Percentiles rank a stretch among this genome's conserved stretches.
Evolutionary conservation across 1,140 invertebrate species (phyloP).

Genomic region (Orius insidiosus): DNA sequence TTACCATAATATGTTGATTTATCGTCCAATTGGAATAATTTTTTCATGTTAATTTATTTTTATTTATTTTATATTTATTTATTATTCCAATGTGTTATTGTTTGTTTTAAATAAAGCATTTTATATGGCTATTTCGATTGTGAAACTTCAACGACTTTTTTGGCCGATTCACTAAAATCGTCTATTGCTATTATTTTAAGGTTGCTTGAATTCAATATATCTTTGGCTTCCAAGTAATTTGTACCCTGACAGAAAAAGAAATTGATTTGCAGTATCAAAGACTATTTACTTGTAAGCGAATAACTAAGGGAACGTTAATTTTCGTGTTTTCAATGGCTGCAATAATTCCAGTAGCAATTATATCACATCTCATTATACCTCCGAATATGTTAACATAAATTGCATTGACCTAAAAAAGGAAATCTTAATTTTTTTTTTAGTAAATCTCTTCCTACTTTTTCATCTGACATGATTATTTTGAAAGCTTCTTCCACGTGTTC

Average conservation of each 20-base stretch:
- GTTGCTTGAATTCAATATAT: conserved; percentile 60
- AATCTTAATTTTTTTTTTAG: conserved; percentile 9
- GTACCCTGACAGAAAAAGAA: conserved; percentile 37
- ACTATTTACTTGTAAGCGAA: conserved; percentile 45
- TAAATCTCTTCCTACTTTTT: conserved; percentile 12
- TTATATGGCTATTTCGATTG: too few relatives aligned
- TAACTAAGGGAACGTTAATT: conserved; percentile 72
- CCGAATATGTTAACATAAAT: conserved; percentile 97
- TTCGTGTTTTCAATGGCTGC: conserved; percentile 64
- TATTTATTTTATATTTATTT: too few relatives aligned
- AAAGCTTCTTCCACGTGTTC: conserved; percentile 55
- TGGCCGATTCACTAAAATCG: conserved; percentile 78
- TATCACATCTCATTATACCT: conserved; percentile 95
- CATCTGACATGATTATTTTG: conserved; percentile 37
- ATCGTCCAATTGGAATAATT: too few relatives aligned
- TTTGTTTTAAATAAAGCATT: too few relatives aligned
- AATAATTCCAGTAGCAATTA: conserved; percentile 86
- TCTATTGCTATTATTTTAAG: conserved; percentile 60
- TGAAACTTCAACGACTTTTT: too few relatives aligned
- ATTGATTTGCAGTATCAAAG: too few relatives aligned
- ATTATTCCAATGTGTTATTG: too few relatives aligned
- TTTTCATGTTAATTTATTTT: too few relatives aligned
- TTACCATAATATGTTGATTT: too few relatives aligned
- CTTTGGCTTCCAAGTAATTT: conserved; percentile 45
- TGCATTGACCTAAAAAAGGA: conserved; percentile 54